These are phyloP conservation scores for Dunckerocampus dactyliophorus DNA, from an alignment of 2,113 vertebrate species.

Conservation along the genomic window DNA sequence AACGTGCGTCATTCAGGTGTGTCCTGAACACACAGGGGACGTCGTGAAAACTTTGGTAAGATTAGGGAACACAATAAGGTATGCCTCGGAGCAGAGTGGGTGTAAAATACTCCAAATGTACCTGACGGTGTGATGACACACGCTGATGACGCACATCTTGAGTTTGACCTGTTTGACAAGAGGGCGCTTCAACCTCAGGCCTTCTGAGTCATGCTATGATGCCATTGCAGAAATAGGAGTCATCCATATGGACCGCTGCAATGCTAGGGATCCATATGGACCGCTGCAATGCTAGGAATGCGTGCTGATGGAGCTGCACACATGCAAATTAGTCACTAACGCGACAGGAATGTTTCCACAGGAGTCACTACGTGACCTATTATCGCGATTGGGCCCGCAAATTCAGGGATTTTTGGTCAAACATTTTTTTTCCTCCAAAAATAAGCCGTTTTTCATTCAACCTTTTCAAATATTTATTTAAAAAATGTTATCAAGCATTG, in stretches of 20 bases:
- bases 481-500: too few relatives aligned
- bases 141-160: constrained; percentile 3
- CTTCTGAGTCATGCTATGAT: constrained; percentile 44
- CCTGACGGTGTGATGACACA: not conserved
- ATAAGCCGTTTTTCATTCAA: too few relatives aligned
- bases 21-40: constrained; percentile 14
- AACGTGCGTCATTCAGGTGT: constrained; percentile 50
- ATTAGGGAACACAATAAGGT: constrained; percentile 19
- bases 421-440: too few relatives aligned
- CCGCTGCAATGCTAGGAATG: constrained; percentile 22
- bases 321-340: not conserved
- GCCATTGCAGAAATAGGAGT: constrained; percentile 39
- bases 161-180: constrained; percentile 22
- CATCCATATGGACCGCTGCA: constrained; percentile 41
- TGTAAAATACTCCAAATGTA: constrained; percentile 5
- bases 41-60: not conserved
- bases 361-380: not conserved
- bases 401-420: too few relatives aligned
- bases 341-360: not conserved
- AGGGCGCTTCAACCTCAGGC: constrained; percentile 15
- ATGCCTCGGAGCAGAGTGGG: constrained; percentile 31
- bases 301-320: not conserved
- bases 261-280: constrained; percentile 33
- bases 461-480: too few relatives aligned
- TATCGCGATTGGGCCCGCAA: too few relatives aligned